Conservation (phyloP, 2,113 vertebrate genomes). For the Heloderma charlesbogerti region DNA sequence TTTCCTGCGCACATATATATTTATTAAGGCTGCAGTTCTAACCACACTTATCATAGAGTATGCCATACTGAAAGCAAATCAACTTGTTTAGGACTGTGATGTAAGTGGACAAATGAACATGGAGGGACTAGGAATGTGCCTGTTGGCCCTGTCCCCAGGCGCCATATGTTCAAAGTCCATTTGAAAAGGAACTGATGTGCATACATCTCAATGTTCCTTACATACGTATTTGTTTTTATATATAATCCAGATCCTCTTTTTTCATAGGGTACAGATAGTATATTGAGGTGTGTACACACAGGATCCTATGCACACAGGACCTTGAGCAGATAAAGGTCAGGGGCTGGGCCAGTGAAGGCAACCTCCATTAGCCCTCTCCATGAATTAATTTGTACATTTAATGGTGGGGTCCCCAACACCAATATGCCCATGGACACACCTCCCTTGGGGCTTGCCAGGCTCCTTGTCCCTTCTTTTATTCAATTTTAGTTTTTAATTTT, state of each 20-base stretch:
- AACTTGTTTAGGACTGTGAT: background rate
- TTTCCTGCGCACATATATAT: background rate
- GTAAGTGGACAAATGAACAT: background rate
- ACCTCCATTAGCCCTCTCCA: background rate
- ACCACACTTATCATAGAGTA: no score
- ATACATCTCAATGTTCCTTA: background rate
- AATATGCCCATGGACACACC: no score
- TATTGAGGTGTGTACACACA: background rate
- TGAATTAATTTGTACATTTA: background rate
- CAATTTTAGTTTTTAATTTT: no score
- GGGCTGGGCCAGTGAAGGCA: background rate
- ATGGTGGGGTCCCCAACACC: no score
- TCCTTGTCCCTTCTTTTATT: no score
- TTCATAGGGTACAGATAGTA: background rate
- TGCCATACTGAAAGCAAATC: no score
- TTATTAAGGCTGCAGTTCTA: background rate
- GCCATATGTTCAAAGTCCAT: background rate
- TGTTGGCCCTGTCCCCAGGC: background rate
- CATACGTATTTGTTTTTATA: no score
- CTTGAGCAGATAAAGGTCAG: background rate
- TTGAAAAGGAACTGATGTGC: background rate
- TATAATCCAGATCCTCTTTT: background rate
- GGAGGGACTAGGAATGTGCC: background rate
- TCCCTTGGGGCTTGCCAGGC: no score
- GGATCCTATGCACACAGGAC: background rate